Conservation (phyloP, 2,113 vertebrate species). For the Brienomyrus brachyistius region DNA sequence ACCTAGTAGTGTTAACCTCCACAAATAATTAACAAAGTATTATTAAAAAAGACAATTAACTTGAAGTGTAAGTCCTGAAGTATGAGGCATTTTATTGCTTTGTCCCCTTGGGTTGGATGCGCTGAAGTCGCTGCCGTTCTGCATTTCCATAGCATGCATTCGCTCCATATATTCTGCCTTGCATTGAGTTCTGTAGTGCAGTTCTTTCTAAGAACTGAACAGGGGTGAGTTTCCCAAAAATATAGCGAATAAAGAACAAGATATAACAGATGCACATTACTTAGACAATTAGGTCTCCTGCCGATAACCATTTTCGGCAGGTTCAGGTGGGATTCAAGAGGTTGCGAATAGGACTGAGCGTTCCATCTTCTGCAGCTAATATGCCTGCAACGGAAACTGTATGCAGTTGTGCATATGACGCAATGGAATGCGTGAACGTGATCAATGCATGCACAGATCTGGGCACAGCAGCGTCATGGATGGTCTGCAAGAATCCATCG, state of each 20-base stretch:
- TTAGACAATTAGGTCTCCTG: too few relatives aligned
- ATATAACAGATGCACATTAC: too few relatives aligned
- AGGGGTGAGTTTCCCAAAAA: too few relatives aligned
- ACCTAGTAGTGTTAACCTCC: constrained; percentile 64
- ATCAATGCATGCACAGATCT: too few relatives aligned
- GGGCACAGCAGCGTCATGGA: too few relatives aligned
- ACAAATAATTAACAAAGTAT: constrained; percentile 68
- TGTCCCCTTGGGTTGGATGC: constrained; percentile 40
- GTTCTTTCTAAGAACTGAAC: background rate
- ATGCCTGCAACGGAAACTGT: too few relatives aligned
- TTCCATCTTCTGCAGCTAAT: background rate
- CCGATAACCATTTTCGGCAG: too few relatives aligned
- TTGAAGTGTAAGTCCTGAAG: constrained; percentile 58
- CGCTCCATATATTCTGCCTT: background rate
- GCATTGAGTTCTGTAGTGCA: background rate
- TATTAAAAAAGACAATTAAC: constrained; percentile 68
- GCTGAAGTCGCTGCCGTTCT: constrained; percentile 21
- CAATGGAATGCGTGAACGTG: too few relatives aligned
- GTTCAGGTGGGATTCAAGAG: too few relatives aligned
- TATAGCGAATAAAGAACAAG: too few relatives aligned
- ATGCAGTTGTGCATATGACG: too few relatives aligned
- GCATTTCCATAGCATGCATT: constrained; percentile 17
- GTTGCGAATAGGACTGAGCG: background rate
- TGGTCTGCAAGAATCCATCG: too few relatives aligned
- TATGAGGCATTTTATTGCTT: constrained; percentile 45